Percentiles rank a stretch among this genome's conserved stretches.
These are phyloP conservation scores for Polypedilum vanderplanki DNA, from an alignment of 1,140 invertebrate species.

Conservation along the genomic window DNA sequence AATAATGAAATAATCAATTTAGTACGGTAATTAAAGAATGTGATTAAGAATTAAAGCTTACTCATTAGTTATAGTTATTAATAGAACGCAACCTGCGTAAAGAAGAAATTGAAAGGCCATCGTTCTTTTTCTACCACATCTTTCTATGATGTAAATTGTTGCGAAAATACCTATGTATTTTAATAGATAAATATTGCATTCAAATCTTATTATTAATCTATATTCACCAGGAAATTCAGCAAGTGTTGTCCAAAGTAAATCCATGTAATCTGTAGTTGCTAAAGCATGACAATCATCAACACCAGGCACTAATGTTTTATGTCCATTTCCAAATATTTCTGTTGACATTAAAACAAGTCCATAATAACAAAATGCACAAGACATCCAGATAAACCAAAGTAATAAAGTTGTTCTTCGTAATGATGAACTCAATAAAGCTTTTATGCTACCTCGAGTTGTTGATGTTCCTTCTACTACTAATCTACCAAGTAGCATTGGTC, in stretches of 20 bases:
- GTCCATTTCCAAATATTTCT: conserved; percentile 70
- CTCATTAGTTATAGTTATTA: conserved; percentile 72
- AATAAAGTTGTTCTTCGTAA: conserved; percentile 75
- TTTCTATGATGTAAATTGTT: conserved; percentile 86
- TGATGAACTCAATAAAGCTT: conserved; percentile 72
- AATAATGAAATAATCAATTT: conserved; percentile 28
- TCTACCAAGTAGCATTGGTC: conserved; percentile 79
- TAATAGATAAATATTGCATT: too few relatives aligned
- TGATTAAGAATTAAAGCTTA: conserved; percentile 45
- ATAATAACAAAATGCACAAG: conserved; percentile 94
- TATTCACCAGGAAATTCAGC: conserved; percentile 95
- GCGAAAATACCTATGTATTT: conserved; percentile 69
- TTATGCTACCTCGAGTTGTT: conserved; percentile 61
- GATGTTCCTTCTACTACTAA: conserved; percentile 72
- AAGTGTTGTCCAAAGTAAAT: conserved; percentile 88
- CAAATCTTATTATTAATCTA: too few relatives aligned
- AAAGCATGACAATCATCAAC: conserved; percentile 67
- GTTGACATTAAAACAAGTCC: conserved; percentile 93
- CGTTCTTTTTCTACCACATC: conserved; percentile 83
- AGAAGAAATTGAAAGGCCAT: conserved; percentile 90
- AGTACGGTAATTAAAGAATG: not conserved
- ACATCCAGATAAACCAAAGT: conserved; percentile 91
- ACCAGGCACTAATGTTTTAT: conserved; percentile 44
- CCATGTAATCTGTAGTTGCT: conserved; percentile 81
- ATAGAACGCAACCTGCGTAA: conserved; percentile 73